Conservation (phyloP, 2,113 vertebrate species). For the Zosterops hypoxanthus region DNA sequence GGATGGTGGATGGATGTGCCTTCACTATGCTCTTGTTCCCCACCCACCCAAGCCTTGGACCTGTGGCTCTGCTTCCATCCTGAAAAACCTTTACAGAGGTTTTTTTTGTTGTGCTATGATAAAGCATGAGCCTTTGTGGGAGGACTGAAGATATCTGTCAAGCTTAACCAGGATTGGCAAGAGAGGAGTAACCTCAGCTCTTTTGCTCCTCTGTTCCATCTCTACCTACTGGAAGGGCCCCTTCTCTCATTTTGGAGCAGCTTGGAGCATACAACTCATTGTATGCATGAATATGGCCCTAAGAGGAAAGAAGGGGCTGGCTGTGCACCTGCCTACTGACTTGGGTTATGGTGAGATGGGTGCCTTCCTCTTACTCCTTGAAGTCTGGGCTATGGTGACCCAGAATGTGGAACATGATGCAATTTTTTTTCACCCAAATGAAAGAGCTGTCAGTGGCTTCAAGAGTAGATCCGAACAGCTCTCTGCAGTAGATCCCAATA, state of each 20-base stretch:
- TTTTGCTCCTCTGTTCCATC: neutral
- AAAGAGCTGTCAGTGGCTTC: neutral
- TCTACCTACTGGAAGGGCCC: neutral
- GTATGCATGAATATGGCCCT: too few relatives aligned
- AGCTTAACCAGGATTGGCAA: neutral
- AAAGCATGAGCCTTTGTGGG: neutral
- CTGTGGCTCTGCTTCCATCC: neutral
- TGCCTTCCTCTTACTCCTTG: neutral
- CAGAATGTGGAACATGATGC: neutral
- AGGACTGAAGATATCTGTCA: neutral
- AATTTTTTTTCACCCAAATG: neutral
- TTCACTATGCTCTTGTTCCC: neutral
- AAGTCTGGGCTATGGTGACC: neutral
- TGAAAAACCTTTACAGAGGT: neutral
- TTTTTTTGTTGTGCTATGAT: neutral
- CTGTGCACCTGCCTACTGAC: neutral
- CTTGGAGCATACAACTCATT: neutral
- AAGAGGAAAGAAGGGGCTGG: neutral
- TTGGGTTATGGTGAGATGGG: neutral
- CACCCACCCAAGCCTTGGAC: neutral
- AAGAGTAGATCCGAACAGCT: neutral
- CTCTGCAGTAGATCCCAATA: neutral
- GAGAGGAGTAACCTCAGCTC: neutral
- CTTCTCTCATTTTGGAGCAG: neutral
- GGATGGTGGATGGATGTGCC: rapidly evolving